These are phyloP conservation scores for Plagiodera versicolora DNA, from an alignment of 2,888 invertebrate species.

Conservation along the genomic window DNA sequence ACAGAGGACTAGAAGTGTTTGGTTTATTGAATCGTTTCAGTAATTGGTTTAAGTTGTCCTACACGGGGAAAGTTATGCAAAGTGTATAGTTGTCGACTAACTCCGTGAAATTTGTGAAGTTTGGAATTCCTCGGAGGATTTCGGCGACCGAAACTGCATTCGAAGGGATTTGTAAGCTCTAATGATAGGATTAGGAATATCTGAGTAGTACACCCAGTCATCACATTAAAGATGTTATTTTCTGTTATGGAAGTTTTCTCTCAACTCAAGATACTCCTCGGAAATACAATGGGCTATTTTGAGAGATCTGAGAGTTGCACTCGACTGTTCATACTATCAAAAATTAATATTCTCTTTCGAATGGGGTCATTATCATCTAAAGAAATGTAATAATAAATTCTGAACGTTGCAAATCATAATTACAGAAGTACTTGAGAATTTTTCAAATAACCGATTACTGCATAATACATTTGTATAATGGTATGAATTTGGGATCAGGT, in stretches of 20 bases:
- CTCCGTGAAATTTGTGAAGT: neutral
- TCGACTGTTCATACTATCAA: too few relatives aligned
- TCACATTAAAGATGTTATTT: neutral
- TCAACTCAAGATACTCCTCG: too few relatives aligned
- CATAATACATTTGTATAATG: too few relatives aligned
- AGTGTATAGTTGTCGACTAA: neutral
- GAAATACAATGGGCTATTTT: too few relatives aligned
- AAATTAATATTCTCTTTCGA: too few relatives aligned
- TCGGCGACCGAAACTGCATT: neutral
- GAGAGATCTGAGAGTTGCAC: too few relatives aligned
- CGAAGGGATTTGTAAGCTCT: neutral
- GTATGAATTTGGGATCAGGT: too few relatives aligned
- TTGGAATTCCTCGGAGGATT: neutral
- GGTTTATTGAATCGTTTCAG: neutral
- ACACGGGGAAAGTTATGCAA: neutral
- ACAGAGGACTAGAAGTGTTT: neutral
- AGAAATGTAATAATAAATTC: too few relatives aligned
- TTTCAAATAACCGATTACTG: too few relatives aligned
- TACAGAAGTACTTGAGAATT: too few relatives aligned
- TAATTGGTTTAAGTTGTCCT: conserved; percentile 1
- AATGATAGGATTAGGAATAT: neutral
- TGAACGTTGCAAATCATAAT: too few relatives aligned
- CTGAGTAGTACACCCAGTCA: neutral
- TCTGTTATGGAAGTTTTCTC: neutral
- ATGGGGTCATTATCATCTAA: too few relatives aligned